Evolutionary conservation across 1,140 invertebrate genomes (phyloP), one percentile per base, ranked within the genome.

Genomic region (Philotrypesis tridentata): DNA sequence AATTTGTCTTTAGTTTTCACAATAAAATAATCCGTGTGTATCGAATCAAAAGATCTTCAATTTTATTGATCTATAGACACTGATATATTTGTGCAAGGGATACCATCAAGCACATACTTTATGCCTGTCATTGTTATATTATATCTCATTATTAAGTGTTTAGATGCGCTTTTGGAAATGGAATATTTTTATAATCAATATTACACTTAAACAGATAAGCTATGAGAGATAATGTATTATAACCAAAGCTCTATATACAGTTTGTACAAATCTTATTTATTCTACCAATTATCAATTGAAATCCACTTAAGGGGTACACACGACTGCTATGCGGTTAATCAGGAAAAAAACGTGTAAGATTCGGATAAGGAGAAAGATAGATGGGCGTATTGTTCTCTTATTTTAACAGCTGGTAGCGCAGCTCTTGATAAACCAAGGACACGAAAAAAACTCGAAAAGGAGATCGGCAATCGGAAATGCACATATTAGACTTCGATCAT

Each of bases 211-310:
- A 25, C 0, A 5, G 63, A 71, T 71, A 37, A 71, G 21, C 14
- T 5, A 79, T 25, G 25, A 17, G 23, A 60, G n/a, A 79, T 71
- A 33, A 71, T 31, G 40, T 71, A 21, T 79, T 71, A n/a, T n/a
- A 71, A 25, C 14, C n/a, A 61, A 8, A 60, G 31, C 23, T 37
- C 33, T 37, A 23, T 37, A 23, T 25, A 60, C 60, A 60, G 37
- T 79, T 60, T 71, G 43, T 60, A 27, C 55, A 79, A 79, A 72
- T 60, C 21, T n/a, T 79, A 11, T 79, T 79, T 79, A 37, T 79
- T 78, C 21, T 12, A 61, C 11, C 37, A 31, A 37, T n/a, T 71
- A 79, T 63, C 60, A 76, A 37, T 23, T 1, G 33, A 72, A 43
- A 43, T 43, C 31, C 70, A 40, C 70, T 72, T 43, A n/a, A 43